Evolutionary conservation across 1,140 invertebrate species (phyloP).

Genomic region (Trichomalopsis sarcophagae): DNA sequence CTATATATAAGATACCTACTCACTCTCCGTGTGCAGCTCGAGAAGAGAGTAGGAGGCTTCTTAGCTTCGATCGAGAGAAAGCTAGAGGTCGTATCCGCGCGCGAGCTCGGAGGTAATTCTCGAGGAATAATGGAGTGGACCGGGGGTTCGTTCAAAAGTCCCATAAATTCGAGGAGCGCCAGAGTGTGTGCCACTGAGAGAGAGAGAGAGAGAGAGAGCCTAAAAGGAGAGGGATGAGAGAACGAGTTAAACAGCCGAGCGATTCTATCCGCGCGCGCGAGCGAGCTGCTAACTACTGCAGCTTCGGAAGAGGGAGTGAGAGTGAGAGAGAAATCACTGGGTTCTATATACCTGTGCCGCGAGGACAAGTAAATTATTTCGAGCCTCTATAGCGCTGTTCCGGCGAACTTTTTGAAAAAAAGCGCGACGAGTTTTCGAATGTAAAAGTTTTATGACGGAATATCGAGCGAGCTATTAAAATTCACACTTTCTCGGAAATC

Average conservation of each 20-base stretch:
- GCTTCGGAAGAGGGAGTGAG: constrained; percentile 22
- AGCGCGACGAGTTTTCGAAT: no score
- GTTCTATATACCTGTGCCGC: neutral
- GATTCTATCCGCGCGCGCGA: constrained; percentile 29
- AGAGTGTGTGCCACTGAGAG: constrained; percentile 47
- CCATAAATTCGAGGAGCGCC: constrained; percentile 60
- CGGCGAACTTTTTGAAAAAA: neutral
- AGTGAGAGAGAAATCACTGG: constrained; percentile 35
- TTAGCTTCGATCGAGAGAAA: constrained; percentile 24
- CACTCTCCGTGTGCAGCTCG: neutral
- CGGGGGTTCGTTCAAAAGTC: constrained; percentile 63
- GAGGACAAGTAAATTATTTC: constrained; percentile 45
- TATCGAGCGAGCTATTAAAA: neutral
- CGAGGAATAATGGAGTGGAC: constrained; percentile 65
- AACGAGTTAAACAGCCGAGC: constrained; percentile 65
- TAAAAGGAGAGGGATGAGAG: neutral
- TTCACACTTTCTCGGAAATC: neutral
- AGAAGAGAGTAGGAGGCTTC: constrained; percentile 8
- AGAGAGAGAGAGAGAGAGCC: constrained; percentile 52
- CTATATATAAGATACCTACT: no score
- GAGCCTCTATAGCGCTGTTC: neutral
- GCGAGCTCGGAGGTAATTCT: constrained; percentile 60
- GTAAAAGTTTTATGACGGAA: neutral
- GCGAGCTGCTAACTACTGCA: constrained; percentile 59
- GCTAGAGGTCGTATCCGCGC: neutral